Base-by-base conservation (phyloP, 2,888 invertebrate species). In the Plagodis dolabraria region DNA sequence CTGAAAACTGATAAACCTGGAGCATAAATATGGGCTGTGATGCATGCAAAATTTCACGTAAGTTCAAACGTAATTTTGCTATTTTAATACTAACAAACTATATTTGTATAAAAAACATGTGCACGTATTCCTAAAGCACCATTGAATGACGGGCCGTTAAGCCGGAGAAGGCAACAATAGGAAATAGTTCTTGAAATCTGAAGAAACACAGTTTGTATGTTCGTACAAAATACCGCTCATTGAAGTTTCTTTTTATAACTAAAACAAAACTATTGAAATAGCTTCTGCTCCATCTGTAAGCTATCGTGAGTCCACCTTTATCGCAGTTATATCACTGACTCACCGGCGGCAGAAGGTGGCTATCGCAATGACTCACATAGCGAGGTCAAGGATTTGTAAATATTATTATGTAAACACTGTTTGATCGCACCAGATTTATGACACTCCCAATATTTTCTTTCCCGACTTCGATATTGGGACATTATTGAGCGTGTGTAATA, bases 341-440 rank as follows among this genome's bases (percentile, higher is more conserved):
- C 74, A 68, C 76, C 70, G 69, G 9, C n/a, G n/a, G n/a, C 47
- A 55, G 46, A 49, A 57, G 60, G 59, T 68, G 63, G 47, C 53
- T 50, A 56, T 67, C 63, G 66, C 63, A 64, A 64, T 63, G 72
- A 64, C 64, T 80, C 80, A 78, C 70, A 22, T 22, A 10, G 47
- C 69, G 71, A 76, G 78, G 75, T 78, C 77, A 77, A 79, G 75
- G 71, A 71, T 69, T 70, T 67, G 70, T 68, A 72, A 77, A 75
- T 71, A 69, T 70, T 72, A 60, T 67, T 70, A 57, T 53, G 67
- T 67, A 74, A 75, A 80, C 43, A 12, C 43, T 43, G 43, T 5
- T 49, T 5, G 9, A 46, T 22, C 22, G 44, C 33, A 0, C 9
- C n/a, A 10, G n/a, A 42, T 42, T 42, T n/a, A 42, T 42, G 4